A percentile compares a stretch with the other conserved stretches of the same genome.
Evolutionary conservation across 2,113 vertebrate genomes (phyloP).

Genomic region (Heterochromis multidens): DNA sequence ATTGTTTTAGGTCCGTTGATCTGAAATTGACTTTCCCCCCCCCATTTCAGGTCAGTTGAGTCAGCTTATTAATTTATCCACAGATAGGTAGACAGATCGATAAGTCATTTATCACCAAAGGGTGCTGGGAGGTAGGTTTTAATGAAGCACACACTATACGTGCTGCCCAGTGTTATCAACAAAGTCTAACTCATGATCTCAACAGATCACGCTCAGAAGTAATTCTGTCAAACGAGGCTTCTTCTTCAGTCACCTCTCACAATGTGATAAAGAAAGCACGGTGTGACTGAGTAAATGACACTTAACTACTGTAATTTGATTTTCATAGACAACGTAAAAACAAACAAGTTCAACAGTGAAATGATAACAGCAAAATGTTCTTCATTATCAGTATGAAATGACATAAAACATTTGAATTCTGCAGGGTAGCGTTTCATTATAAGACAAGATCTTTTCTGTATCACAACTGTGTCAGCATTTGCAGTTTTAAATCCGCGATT

Average conservation of each 20-base stretch:
- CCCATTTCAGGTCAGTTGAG: neutral
- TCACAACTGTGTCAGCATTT: neutral
- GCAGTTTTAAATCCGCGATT: neutral
- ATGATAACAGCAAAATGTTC: neutral
- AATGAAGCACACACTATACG: neutral
- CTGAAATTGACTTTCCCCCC: neutral
- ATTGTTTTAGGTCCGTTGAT: neutral
- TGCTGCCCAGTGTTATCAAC: neutral
- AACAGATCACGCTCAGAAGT: neutral
- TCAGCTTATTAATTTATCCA: neutral
- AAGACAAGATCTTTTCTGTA: too few species aligned
- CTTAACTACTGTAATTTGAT: neutral
- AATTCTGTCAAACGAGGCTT: neutral
- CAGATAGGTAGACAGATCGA: too few species aligned
- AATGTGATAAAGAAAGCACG: neutral
- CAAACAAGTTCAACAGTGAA: neutral
- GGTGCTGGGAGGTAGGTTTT: neutral
- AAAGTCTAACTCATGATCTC: neutral
- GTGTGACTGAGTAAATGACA: neutral
- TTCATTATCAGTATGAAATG: too few species aligned
- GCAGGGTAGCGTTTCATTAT: too few species aligned
- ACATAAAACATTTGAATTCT: too few species aligned
- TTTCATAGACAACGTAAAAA: neutral
- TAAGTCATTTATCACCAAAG: neutral
- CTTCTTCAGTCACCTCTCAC: neutral